A percentile compares a stretch with the other conserved stretches of the same genome.
phyloP scores from a whole-genome alignment of 2,888 invertebrate genomes.

The Chrysopilus asiliformis region DNA sequence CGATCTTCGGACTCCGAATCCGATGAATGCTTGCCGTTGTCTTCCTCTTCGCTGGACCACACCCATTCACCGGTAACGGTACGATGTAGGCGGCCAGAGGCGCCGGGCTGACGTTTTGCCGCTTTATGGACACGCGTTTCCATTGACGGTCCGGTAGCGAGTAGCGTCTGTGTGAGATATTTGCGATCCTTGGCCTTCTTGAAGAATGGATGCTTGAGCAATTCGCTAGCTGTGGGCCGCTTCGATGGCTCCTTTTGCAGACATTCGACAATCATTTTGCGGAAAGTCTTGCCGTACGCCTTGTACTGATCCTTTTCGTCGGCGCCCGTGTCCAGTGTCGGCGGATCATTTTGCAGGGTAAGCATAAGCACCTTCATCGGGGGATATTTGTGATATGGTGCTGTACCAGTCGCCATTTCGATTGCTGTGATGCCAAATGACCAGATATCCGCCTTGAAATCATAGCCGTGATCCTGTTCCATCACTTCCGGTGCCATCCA shows the following conservation, averaged over 20 bases:
- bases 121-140: slow-evolving; percentile 85
- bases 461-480: slow-evolving; percentile 97
- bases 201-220: slow-evolving; percentile 95
- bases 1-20: slow-evolving; percentile 43
- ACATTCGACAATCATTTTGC: slow-evolving; percentile 94
- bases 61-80: slow-evolving; percentile 97
- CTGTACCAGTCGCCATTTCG: slow-evolving; percentile 96
- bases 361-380: slow-evolving; percentile 99
- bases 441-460: slow-evolving; percentile 82
- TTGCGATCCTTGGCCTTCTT: slow-evolving; percentile 92
- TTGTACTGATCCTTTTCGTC: slow-evolving; percentile 98
- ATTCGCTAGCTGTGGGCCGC: slow-evolving; percentile 87
- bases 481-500: slow-evolving; percentile 99
- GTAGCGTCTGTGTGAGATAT: slow-evolving; percentile 71
- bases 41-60: slow-evolving; percentile 93
- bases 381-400: slow-evolving; percentile 97
- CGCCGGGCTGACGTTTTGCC: slow-evolving; percentile 68
- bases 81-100: slow-evolving; percentile 73
- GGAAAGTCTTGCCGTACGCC: slow-evolving; percentile 91
- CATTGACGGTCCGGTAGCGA: slow-evolving; percentile 75
- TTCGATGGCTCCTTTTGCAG: slow-evolving; percentile 91
- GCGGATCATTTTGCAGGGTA: slow-evolving; percentile 96
- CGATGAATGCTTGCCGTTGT: slow-evolving; percentile 43
- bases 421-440: slow-evolving; percentile 86
- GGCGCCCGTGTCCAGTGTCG: slow-evolving; percentile 85